A percentile compares a stretch with the other conserved stretches of the same genome.
Evolutionary conservation across 1,140 invertebrate genomes (phyloP).

Genomic region (Lanistes nyassanus): DNA sequence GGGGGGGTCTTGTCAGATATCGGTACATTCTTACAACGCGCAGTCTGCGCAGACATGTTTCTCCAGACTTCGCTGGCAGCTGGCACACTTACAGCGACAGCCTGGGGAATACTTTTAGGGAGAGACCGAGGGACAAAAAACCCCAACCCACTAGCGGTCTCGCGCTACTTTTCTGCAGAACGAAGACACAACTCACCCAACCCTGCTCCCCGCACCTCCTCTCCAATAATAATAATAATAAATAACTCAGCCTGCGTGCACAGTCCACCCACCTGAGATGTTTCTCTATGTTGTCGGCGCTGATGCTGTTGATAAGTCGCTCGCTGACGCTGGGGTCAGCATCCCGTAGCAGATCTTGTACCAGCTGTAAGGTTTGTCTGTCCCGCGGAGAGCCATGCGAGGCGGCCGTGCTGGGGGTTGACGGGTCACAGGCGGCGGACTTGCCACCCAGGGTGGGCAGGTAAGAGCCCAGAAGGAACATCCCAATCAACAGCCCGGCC

Average conservation of each 20-base stretch:
- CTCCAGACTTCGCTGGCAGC: no score
- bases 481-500: not conserved
- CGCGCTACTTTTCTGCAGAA: no score
- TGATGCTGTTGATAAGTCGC: conserved; percentile 1
- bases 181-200: not conserved
- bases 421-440: not conserved
- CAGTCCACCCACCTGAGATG: conserved; percentile 46
- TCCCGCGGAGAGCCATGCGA: not conserved
- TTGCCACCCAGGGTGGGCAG: not conserved
- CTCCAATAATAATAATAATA: no score
- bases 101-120: no score
- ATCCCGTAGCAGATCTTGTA: not conserved
- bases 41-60: no score
- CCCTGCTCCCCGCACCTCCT: no score
- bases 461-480: not conserved
- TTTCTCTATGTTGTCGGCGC: conserved; percentile 38
- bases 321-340: not conserved
- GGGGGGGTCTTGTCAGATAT: no score
- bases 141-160: no score
- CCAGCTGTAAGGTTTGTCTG: not conserved
- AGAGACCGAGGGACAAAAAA: no score
- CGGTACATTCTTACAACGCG: no score
- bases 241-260: no score
- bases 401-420: not conserved
- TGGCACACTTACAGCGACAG: no score